These are phyloP conservation scores for Eumerus sabulonum DNA, from an alignment of 2,888 invertebrate species.

Conservation along the genomic window DNA sequence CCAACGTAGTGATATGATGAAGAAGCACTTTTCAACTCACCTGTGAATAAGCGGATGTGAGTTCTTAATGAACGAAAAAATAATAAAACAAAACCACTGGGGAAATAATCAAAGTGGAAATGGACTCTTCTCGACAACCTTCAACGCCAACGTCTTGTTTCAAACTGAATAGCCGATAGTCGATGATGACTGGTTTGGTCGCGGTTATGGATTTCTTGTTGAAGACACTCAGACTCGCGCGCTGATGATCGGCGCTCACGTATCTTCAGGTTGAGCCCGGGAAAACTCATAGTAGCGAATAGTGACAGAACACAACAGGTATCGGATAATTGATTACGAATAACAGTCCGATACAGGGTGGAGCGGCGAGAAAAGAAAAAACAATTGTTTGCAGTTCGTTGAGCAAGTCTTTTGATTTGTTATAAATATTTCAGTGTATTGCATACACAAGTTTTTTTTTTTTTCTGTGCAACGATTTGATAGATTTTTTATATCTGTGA, in stretches of 20 bases:
- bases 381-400: conserved; percentile 50
- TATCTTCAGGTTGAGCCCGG: conserved; percentile 19
- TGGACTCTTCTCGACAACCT: conserved; percentile 72
- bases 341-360: conserved; percentile 30
- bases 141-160: conserved; percentile 75
- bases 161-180: conserved; percentile 71
- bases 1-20: background rate
- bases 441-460: background rate
- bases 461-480: too few relatives aligned
- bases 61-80: background rate
- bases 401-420: conserved; percentile 52
- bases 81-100: background rate
- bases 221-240: conserved; percentile 16
- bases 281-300: conserved; percentile 21
- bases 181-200: conserved; percentile 38
- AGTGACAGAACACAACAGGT: conserved; percentile 13
- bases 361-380: background rate
- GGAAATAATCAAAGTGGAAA: conserved; percentile 1
- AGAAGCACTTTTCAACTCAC: conserved; percentile 8
- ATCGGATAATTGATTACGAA: conserved; percentile 11
- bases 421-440: background rate
- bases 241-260: conserved; percentile 20
- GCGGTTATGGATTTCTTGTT: conserved; percentile 39
- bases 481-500: too few relatives aligned
- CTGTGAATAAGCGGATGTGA: conserved; percentile 5